Conservation (phyloP, 2,888 invertebrate genomes). For the Eristalis pertinax region DNA sequence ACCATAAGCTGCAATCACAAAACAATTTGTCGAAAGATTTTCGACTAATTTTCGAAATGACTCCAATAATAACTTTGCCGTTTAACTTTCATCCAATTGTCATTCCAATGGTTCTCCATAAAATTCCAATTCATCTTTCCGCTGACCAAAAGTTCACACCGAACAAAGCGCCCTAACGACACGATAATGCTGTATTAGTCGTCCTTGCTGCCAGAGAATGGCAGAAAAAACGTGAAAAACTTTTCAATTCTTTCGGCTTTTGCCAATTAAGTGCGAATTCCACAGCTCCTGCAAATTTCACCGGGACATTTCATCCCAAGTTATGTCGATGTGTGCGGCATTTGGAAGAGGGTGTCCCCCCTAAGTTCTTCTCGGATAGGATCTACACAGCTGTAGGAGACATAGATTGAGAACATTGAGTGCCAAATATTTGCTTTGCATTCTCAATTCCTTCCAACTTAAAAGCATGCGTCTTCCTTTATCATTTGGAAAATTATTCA, state of each 20-base stretch:
- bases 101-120: slow-evolving; percentile 27
- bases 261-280: slow-evolving; percentile 40
- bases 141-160: slow-evolving; percentile 8
- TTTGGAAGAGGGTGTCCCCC: slow-evolving; percentile 14
- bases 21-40: not conserved
- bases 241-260: slow-evolving; percentile 36
- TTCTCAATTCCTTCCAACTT: not conserved
- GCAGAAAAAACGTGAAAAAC: slow-evolving; percentile 11
- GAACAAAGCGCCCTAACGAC: slow-evolving; percentile 30
- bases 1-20: not conserved
- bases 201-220: not conserved
- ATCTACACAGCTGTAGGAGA: slow-evolving; percentile 28
- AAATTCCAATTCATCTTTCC: slow-evolving; percentile 28
- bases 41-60: not conserved
- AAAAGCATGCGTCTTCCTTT: slow-evolving; percentile 52
- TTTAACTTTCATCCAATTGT: slow-evolving; percentile 36
- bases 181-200: slow-evolving; percentile 28
- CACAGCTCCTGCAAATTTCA: slow-evolving; percentile 29
- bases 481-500: slow-evolving; percentile 45
- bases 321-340: not conserved
- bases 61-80: slow-evolving; percentile 14
- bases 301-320: slow-evolving; percentile 23
- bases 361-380: slow-evolving; percentile 39
- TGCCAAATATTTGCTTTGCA: slow-evolving; percentile 37
- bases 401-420: slow-evolving; percentile 49